Conservation (phyloP, 2,888 invertebrate genomes). For the Ornithoptera alexandrae region DNA sequence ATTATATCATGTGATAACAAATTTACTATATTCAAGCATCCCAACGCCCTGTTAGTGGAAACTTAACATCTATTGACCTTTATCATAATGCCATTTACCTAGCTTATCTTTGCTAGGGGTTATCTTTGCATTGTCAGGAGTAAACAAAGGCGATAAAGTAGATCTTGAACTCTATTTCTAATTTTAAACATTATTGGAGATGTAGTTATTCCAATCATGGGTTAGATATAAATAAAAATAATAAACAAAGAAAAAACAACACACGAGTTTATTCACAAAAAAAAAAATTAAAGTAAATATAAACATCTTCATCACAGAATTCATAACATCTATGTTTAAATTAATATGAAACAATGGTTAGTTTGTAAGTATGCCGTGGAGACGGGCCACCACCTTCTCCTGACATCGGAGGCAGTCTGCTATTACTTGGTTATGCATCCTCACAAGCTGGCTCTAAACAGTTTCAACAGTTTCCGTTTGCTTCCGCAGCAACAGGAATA, state of each 20-base stretch:
- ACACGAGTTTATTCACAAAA: conserved; percentile 46
- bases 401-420: conserved; percentile 3
- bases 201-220: too few relatives aligned
- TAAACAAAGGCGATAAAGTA: too few relatives aligned
- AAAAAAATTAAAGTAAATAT: conserved; percentile 21
- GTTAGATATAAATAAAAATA: conserved; percentile 27
- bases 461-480: conserved; percentile 18
- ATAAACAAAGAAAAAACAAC: conserved; percentile 46
- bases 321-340: conserved; percentile 18
- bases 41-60: too few relatives aligned
- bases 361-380: conserved; percentile 23
- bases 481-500: conserved; percentile 36
- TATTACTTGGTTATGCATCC: neutral
- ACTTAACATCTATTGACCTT: too few relatives aligned
- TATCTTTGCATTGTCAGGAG: too few relatives aligned
- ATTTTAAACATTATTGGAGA: too few relatives aligned
- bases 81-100: too few relatives aligned
- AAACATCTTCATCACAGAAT: conserved; percentile 31
- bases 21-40: too few relatives aligned
- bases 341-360: conserved; percentile 19
- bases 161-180: too few relatives aligned
- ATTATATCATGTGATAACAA: too few relatives aligned
- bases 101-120: too few relatives aligned
- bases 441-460: neutral
- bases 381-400: conserved; percentile 38